Evolutionary conservation across 1,140 invertebrate genomes (phyloP), one percentile per base, ranked within the genome.

Genomic region (Thalassaphorura encarpata): DNA sequence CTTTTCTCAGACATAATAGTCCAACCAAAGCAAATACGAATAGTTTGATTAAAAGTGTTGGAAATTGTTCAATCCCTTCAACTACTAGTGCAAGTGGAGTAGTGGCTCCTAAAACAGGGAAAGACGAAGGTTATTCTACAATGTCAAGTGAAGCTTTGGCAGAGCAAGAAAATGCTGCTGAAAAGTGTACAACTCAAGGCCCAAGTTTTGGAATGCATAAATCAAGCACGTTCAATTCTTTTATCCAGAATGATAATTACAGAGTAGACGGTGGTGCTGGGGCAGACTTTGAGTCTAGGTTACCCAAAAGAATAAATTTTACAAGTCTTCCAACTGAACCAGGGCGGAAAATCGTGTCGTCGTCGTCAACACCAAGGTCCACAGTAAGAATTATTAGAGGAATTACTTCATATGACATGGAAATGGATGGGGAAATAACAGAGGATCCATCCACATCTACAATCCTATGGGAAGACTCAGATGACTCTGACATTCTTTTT

Each of bases 401-500:
- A 36, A 36, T 36, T 36, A 8, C 33, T 36, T 11, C 33, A 8
- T 36, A 36, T n/a, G 33, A 36, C 33, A 11, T n/a, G n/a, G 33
- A n/a, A 11, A n/a, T n/a, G n/a, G 33, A 36, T 8, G 33, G 8
- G n/a, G 33, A 36, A 36, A n/a, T 11, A 36, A 36, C 8, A 42
- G 52, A 53, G 18, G 56, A 62, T 43, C 53, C 47, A 5, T n/a
- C 33, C n/a, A n/a, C 8, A 11, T 52, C 54, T 15, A 64, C 62
- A 16, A 61, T 64, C 27, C 36, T 64, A 31, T 64, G 58, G 58
- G 62, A 64, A 64, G 62, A 64, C 41, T 64, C 62, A 6, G 62
- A 64, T 50, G 62, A 64, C 52, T 61, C 58, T 3, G 62, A 64
- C 31, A 59, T 64, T 53, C 40, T 64, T n/a, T 64, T 64, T 51